Percentiles rank a stretch among this genome's conserved stretches.
phyloP scores from a whole-genome alignment of 2,113 vertebrate genomes.

The human region DNA sequence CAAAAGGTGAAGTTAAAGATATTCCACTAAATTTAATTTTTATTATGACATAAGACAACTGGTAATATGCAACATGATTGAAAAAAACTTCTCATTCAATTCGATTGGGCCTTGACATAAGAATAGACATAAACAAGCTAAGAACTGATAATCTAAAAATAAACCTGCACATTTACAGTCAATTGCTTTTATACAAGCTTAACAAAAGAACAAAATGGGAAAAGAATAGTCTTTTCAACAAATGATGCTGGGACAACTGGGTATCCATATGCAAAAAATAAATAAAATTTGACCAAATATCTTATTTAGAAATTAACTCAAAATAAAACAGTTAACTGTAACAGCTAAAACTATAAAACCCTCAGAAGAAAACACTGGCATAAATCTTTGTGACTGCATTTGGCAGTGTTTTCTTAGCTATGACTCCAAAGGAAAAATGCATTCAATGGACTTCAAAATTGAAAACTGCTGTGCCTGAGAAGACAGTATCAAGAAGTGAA shows the following conservation, averaged over 20 bases:
- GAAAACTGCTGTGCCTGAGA: background rate
- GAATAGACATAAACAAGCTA: background rate
- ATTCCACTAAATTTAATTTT: too few relatives aligned
- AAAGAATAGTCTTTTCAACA: background rate
- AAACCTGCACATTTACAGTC: too few relatives aligned
- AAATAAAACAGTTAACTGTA: too few relatives aligned
- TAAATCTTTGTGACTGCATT: background rate
- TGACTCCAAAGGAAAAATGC: background rate
- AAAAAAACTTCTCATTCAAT: too few relatives aligned
- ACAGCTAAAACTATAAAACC: background rate
- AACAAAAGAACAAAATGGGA: background rate
- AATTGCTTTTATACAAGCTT: too few relatives aligned
- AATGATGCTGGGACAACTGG: background rate
- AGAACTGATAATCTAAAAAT: too few relatives aligned
- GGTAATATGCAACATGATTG: too few relatives aligned
- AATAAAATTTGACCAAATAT: background rate
- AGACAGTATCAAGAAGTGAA: background rate
- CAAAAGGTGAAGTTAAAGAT: too few relatives aligned
- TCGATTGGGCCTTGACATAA: accelerated
- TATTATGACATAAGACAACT: too few relatives aligned
- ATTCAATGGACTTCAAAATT: too few relatives aligned
- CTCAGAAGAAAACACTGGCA: background rate
- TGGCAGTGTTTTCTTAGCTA: too few relatives aligned
- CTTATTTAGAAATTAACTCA: too few relatives aligned
- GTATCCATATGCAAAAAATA: background rate